Evolutionary conservation across 92 coral and sea anemone genomes (phyloP).

Genomic region (Virgularia gustaviana): DNA sequence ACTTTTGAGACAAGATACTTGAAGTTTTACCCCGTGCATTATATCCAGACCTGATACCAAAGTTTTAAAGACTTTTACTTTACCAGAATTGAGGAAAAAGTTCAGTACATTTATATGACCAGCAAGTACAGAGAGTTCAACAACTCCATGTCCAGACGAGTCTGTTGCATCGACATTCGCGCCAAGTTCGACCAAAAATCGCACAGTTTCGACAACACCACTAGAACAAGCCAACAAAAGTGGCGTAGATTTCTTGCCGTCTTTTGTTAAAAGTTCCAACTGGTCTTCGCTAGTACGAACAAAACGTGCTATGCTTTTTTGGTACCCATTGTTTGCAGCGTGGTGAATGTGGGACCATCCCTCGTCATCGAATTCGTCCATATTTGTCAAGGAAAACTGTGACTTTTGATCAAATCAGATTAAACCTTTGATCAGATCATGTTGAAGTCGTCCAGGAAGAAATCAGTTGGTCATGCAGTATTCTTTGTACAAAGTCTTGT

Average conservation of each 20-base stretch:
- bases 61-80: slow-evolving; percentile 68
- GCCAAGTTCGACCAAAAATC: slow-evolving; percentile 67
- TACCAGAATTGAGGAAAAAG: slow-evolving; percentile 66
- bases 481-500: no score
- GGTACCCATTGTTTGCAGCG: slow-evolving; percentile 90
- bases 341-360: slow-evolving; percentile 99
- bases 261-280: slow-evolving; percentile 79
- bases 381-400: slow-evolving; percentile 27
- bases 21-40: slow-evolving; percentile 46
- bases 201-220: slow-evolving; percentile 79
- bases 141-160: slow-evolving; percentile 66
- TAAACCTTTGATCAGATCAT: slow-evolving; percentile 8
- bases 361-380: slow-evolving; percentile 96
- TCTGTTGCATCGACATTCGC: slow-evolving; percentile 79
- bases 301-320: slow-evolving; percentile 87
- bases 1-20: slow-evolving; percentile 66
- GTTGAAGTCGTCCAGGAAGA: no score
- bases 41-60: slow-evolving; percentile 60
- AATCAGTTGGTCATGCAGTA: no score
- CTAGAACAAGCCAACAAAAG: slow-evolving; percentile 76
- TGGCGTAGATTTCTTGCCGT: slow-evolving; percentile 77
- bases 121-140: slow-evolving; percentile 65
- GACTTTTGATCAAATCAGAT: neutral
- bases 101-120: slow-evolving; percentile 67
- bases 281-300: slow-evolving; percentile 80